Base-by-base conservation (phyloP, 2,113 vertebrate species). In the Cricetomys ansorgei region DNA sequence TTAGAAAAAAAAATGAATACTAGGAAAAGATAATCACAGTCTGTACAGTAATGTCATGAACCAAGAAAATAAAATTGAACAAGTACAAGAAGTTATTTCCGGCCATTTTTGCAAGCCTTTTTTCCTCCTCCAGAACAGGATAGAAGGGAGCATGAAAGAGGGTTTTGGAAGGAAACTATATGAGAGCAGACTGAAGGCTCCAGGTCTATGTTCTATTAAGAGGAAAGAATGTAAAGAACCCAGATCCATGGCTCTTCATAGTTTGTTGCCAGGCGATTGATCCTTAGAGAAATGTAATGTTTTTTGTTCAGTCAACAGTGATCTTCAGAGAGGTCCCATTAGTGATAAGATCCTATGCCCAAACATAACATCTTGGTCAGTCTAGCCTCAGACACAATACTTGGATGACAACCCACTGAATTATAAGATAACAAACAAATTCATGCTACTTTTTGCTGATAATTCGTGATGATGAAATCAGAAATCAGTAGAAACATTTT, bases 261-360 rank as follows among this genome's bases (percentile, higher is more conserved):
- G 40, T n/a, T 73, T 9, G 13, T 12, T 86, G 55, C 8, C 3
- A 84, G 45, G 15, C 1, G 16, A 23, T 43, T 62, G 29, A 87
- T 87, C 12, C 65, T 29, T 43, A 55, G 29, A 76, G 17, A 70
- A 65, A 43, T 59, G 57, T 12, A 16, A 59, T 7, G 2, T 7
- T 45, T 59, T 76, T 27, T 55, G 25, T 37, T 64, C 7, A 65
- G 40, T 7, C 77, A 80, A 3, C 25, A 86, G 1, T 65, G 31
- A n/a, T 12, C n/a, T 21, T n/a, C 4, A 70, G 9, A 81, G 19
- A 62, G 23, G 4, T 62, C 8, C 1, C 12, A 17, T 43, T 3
- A n/a, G 40, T 19, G n/a, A 19, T 2, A 3, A 59, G 19, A 43
- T 29, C 43, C 34, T 53, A 59, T 27, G 2, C 29, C 1, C 0